Evolutionary conservation across 2,113 vertebrate species (phyloP), one percentile per base, ranked within the genome.

Genomic region (Dunckerocampus dactyliophorus): DNA sequence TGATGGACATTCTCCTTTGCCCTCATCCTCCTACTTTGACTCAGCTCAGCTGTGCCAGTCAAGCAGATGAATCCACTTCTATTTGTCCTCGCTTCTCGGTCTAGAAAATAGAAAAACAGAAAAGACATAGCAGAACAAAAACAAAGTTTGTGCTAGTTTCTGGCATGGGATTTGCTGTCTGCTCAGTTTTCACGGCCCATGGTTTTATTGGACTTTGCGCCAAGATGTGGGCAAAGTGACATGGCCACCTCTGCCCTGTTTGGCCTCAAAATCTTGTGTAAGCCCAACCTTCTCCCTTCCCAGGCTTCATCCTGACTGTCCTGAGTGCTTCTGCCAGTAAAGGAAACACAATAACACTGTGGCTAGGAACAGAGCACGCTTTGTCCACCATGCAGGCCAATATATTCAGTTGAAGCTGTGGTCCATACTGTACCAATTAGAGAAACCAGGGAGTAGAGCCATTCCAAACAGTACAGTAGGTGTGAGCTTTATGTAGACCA

Each of bases 341-440:
- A 87, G 84, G 85, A 86, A 86, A 84, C 87, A 82, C 84, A 89
- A 85, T 85, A 87, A 87, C 85, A 85, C 85, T 64, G 63, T 50
- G 50, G 84, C 78, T 81, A 75, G 82, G 69, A 86, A 88, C 87
- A 87, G 87, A 83, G 82, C 65, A 24, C 64, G 81, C 87, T 87
- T 88, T 88, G 87, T 88, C 77, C 76, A 1, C 53, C 70, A 70
- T 77, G 82, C 77, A 51, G 73, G 60, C 80, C 31, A 24, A 59
- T 83, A 82, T 77, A 76, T 82, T 79, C 77, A 69, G 72, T 70
- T 79, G 66, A 55, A 24, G 69, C 79, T 75, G 76, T 53, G 73
- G 65, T 77, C 77, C 78, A 69, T 71, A 65, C 80, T 51, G 55
- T 81, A 82, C 76, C 84, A 85, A 87, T 88, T 86, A 87, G 75